Conservation (phyloP, 2,888 invertebrate species). For the Eledona agricola region DNA sequence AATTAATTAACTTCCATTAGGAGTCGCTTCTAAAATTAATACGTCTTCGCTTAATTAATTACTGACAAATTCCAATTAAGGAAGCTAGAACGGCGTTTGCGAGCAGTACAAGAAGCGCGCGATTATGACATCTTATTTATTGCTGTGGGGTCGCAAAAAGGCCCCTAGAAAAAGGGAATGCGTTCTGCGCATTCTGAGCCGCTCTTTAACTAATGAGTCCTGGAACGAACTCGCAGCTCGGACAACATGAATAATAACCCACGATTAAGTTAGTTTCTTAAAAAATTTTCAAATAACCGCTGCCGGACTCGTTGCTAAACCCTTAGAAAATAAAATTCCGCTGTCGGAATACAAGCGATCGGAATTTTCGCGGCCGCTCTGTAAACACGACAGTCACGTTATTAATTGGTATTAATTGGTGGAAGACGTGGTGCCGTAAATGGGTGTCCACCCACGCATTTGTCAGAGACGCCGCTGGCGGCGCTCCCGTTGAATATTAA, state of each 20-base stretch:
- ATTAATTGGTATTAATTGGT: conserved; percentile 45
- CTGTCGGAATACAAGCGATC: background rate
- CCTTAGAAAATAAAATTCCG: too few relatives aligned
- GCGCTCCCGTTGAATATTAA: conserved; percentile 13
- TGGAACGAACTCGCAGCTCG: too few relatives aligned
- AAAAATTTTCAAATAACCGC: too few relatives aligned
- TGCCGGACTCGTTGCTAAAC: too few relatives aligned
- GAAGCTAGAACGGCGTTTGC: conserved; percentile 20
- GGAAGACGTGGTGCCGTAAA: conserved; percentile 38
- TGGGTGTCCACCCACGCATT: conserved; percentile 43
- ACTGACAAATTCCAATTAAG: conserved; percentile 27
- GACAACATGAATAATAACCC: too few relatives aligned
- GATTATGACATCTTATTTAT: conserved; percentile 21
- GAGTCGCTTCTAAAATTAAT: conserved; percentile 25
- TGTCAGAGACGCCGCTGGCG: conserved; percentile 24
- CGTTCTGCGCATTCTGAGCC: too few relatives aligned
- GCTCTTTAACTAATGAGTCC: too few relatives aligned
- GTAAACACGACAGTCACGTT: conserved; percentile 41
- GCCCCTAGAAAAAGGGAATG: too few relatives aligned
- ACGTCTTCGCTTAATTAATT: conserved; percentile 26
- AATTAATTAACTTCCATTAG: conserved; percentile 30
- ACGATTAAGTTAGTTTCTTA: too few relatives aligned
- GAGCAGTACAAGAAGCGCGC: conserved; percentile 7
- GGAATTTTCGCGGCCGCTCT: conserved; percentile 9
- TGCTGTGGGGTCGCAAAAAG: too few relatives aligned